phyloP scores from a whole-genome alignment of 2,113 vertebrate species.

The Macrotus californicus region DNA sequence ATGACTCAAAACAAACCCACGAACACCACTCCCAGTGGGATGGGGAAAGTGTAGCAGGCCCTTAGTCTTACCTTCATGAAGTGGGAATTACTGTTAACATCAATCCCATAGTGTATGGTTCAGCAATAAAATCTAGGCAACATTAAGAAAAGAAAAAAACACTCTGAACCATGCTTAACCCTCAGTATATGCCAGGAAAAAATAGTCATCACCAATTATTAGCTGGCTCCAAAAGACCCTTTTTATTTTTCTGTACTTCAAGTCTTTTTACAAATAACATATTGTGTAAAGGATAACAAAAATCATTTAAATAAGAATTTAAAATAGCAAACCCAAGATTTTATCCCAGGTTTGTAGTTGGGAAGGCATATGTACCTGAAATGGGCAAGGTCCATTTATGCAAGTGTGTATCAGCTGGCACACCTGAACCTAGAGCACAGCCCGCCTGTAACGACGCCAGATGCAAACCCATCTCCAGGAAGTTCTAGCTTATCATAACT shows the following conservation, averaged over 20 bases:
- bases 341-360: background rate
- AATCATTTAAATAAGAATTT: background rate
- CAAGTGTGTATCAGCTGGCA: background rate
- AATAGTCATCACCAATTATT: background rate
- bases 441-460: accelerated
- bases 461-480: background rate
- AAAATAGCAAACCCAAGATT: background rate
- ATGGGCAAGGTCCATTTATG: background rate
- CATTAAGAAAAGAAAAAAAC: background rate
- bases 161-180: slow-evolving; percentile 28
- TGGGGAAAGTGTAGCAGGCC: background rate
- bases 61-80: background rate
- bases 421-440: background rate
- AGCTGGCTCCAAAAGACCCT: background rate
- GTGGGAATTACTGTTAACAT: slow-evolving; percentile 4
- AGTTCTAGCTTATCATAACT: background rate
- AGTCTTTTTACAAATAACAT: slow-evolving; percentile 5
- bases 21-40: background rate
- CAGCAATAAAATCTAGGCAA: slow-evolving; percentile 39
- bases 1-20: slow-evolving; percentile 11
- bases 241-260: background rate
- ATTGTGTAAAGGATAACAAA: background rate
- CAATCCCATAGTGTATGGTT: background rate
- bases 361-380: background rate
- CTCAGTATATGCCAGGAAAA: background rate